Evolutionary conservation across 2,888 invertebrate species (phyloP).

Genomic region (Lissocephala sabroskyi): DNA sequence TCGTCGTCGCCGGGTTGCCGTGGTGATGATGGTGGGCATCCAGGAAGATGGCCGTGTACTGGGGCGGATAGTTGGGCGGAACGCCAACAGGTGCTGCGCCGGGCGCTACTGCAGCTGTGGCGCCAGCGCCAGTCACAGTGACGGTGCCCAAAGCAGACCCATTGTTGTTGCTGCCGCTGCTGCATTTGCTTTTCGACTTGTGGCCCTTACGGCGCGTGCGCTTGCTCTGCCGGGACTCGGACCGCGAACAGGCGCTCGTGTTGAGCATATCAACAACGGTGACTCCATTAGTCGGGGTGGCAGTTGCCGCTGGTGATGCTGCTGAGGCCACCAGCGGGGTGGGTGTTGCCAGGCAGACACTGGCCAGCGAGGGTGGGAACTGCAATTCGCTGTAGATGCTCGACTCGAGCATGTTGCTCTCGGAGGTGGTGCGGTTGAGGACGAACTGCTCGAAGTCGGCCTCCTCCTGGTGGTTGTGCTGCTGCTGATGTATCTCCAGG

Average conservation of each 20-base stretch:
- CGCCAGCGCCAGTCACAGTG: conserved; percentile 10
- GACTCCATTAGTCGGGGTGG: background rate
- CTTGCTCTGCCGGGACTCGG: conserved; percentile 57
- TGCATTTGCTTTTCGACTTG: conserved; percentile 43
- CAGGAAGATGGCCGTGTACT: conserved; percentile 68
- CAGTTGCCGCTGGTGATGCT: background rate
- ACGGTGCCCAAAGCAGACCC: background rate
- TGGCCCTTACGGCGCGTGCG: conserved; percentile 60
- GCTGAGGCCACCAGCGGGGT: background rate
- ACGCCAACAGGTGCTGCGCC: conserved; percentile 40
- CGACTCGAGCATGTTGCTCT: conserved; percentile 67
- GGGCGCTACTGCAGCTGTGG: background rate
- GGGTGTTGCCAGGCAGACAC: background rate
- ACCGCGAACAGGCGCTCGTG: conserved; percentile 55
- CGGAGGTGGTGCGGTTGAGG: conserved; percentile 65
- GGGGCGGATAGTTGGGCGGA: conserved; percentile 61
- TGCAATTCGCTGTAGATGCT: conserved; percentile 67
- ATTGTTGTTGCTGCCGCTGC: conserved; percentile 20
- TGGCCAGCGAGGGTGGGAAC: conserved; percentile 17
- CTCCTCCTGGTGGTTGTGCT: conserved; percentile 28
- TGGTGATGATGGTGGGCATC: conserved; percentile 49
- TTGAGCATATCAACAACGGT: conserved; percentile 44
- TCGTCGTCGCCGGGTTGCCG: too few relatives aligned
- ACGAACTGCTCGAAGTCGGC: conserved; percentile 62
- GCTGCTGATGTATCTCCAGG: conserved; percentile 28